Conservation (phyloP, 2,113 vertebrate species). For the Meriones unguiculatus region DNA sequence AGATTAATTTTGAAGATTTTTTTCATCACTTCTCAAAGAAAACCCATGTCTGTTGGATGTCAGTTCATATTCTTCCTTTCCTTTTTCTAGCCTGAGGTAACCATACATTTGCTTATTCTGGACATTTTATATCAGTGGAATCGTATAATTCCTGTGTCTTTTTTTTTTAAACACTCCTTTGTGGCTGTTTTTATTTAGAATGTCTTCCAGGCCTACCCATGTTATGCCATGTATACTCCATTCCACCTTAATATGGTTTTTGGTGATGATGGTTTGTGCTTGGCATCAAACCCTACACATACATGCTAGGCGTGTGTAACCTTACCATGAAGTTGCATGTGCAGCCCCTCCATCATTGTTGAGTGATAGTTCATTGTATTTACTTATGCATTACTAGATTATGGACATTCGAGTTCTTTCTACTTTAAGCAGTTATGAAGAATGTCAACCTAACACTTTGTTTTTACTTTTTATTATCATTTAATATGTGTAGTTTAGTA, state of each 20-base stretch:
- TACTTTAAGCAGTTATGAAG: slow-evolving; percentile 6
- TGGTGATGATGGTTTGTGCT: neutral
- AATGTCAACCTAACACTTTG: neutral
- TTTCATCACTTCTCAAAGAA: slow-evolving; percentile 31
- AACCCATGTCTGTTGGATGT: neutral
- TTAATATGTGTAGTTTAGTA: slow-evolving; percentile 48
- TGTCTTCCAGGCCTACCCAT: neutral
- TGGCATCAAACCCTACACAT: neutral
- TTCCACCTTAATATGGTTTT: neutral
- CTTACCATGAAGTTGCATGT: neutral
- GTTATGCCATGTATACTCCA: neutral
- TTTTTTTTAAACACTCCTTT: neutral
- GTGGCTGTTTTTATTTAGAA: neutral
- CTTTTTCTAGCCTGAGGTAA: neutral
- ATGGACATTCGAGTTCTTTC: slow-evolving; percentile 6
- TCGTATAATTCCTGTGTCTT: neutral
- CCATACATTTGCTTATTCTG: neutral
- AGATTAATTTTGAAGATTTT: slow-evolving; percentile 7
- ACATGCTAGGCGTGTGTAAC: neutral
- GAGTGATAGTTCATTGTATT: slow-evolving; percentile 2
- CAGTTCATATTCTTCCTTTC: neutral
- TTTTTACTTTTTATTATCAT: slow-evolving; percentile 34
- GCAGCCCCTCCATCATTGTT: neutral
- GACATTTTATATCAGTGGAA: slow-evolving; percentile 18
- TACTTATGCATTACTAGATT: slow-evolving; percentile 19